A percentile compares a stretch with the other conserved stretches of the same genome.
Conservation (phyloP, 2,797 vertebrate species). For the Eospalax fontanierii region DNA sequence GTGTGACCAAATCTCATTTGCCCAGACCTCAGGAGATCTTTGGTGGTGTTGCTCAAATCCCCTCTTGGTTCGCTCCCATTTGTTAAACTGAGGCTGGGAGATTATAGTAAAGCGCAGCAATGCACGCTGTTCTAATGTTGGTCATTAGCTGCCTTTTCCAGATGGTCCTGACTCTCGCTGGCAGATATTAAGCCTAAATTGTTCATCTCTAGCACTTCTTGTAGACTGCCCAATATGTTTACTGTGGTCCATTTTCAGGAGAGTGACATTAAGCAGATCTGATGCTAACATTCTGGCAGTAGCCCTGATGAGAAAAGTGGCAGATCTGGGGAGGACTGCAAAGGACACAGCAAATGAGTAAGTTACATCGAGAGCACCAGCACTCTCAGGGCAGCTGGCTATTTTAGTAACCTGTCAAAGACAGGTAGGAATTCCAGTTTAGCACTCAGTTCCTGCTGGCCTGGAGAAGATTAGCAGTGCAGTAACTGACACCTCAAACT, state of each 20-base stretch:
- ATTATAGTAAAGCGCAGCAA: constrained; percentile 67
- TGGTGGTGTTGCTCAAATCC: constrained; percentile 70
- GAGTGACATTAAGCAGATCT: constrained; percentile 83
- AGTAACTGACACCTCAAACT: constrained; percentile 61
- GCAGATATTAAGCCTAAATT: constrained; percentile 83
- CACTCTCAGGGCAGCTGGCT: not conserved
- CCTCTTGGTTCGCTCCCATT: constrained; percentile 66
- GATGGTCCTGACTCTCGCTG: constrained; percentile 81
- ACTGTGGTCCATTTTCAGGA: constrained; percentile 83
- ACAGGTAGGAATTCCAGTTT: constrained; percentile 76
- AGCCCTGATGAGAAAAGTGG: constrained; percentile 71
- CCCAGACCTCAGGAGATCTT: constrained; percentile 62
- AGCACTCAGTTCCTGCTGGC: constrained; percentile 68
- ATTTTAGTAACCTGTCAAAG: constrained; percentile 76
- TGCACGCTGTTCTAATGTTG: constrained; percentile 74
- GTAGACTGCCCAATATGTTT: constrained; percentile 84
- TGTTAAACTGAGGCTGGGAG: constrained; percentile 79
- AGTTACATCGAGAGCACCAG: constrained; percentile 70
- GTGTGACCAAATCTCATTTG: constrained; percentile 65
- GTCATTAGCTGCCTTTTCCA: constrained; percentile 83
- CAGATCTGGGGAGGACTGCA: constrained; percentile 54
- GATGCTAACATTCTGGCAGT: constrained; percentile 78
- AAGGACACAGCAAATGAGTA: constrained; percentile 65
- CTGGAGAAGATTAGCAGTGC: constrained; percentile 69
- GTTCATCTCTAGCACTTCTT: constrained; percentile 80